phyloP scores from a whole-genome alignment of 1,140 invertebrate genomes.

The Drosophila setifemur region DNA sequence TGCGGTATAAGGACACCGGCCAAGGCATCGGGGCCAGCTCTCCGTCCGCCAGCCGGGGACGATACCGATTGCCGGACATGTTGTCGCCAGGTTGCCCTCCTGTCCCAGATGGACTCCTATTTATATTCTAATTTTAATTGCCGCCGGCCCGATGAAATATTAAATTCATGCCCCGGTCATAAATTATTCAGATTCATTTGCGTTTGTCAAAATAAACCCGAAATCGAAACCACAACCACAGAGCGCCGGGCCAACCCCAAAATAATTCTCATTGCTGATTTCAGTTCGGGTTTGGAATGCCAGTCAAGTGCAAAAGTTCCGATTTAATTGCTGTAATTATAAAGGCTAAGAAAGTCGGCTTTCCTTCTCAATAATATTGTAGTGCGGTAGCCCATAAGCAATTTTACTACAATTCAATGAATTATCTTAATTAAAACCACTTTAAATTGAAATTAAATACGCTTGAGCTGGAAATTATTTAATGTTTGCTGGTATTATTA shows the following conservation, averaged over 20 bases:
- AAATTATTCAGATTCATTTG: constrained; percentile 46
- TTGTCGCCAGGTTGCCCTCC: constrained; percentile 3
- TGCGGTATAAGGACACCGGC: constrained; percentile 54
- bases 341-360: background rate
- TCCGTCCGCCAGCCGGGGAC: constrained; percentile 47
- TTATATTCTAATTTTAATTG: constrained; percentile 57
- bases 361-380: no score
- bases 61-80: constrained; percentile 31
- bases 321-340: constrained; percentile 14
- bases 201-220: constrained; percentile 41
- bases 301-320: constrained; percentile 20
- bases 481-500: no score
- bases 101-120: constrained; percentile 15
- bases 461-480: no score
- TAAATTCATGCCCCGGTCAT: constrained; percentile 35
- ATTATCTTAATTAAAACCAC: no score
- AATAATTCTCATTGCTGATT: constrained; percentile 3
- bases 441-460: no score
- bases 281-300: background rate
- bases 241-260: background rate
- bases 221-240: constrained; percentile 26
- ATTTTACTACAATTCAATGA: no score
- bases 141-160: constrained; percentile 41
- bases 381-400: no score
- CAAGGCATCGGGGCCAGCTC: constrained; percentile 41